These are phyloP conservation scores for Mizuhopecten yessoensis DNA, from an alignment of 1,140 invertebrate genomes.

Conservation along the genomic window DNA sequence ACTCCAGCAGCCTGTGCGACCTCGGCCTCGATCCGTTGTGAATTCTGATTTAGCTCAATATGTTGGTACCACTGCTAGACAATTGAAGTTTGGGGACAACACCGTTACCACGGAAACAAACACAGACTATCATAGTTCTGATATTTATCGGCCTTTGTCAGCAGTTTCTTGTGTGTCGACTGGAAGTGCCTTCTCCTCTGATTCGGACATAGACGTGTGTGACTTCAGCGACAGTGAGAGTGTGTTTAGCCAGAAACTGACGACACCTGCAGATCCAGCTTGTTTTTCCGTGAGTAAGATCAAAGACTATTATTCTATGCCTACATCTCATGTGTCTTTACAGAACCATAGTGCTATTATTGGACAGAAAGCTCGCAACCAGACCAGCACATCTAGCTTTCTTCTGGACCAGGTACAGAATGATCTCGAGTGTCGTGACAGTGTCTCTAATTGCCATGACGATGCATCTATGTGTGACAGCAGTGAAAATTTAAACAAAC, in stretches of 20 bases:
- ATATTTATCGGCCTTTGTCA: slow-evolving; percentile 42
- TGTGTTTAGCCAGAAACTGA: neutral
- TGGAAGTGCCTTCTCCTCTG: neutral
- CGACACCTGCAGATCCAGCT: neutral
- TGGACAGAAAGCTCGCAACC: neutral
- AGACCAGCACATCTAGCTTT: neutral
- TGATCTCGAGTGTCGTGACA: neutral
- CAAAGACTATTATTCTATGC: neutral
- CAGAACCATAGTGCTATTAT: neutral
- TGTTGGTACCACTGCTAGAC: neutral
- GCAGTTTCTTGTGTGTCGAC: neutral
- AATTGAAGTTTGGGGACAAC: slow-evolving; percentile 6
- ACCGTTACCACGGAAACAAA: neutral
- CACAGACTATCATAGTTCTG: neutral
- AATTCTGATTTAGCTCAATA: slow-evolving; percentile 29
- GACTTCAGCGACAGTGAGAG: neutral
- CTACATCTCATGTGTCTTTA: neutral
- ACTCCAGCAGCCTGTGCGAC: neutral
- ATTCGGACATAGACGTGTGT: slow-evolving; percentile 10
- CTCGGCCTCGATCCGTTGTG: neutral
- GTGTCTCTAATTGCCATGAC: slow-evolving; percentile 9
- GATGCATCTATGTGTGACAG: neutral
- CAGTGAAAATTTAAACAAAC: neutral
- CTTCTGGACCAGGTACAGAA: neutral
- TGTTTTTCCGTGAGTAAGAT: neutral